Evolutionary conservation across 2,888 invertebrate species (phyloP).

Genomic region (Amphipyra tragopoginis): DNA sequence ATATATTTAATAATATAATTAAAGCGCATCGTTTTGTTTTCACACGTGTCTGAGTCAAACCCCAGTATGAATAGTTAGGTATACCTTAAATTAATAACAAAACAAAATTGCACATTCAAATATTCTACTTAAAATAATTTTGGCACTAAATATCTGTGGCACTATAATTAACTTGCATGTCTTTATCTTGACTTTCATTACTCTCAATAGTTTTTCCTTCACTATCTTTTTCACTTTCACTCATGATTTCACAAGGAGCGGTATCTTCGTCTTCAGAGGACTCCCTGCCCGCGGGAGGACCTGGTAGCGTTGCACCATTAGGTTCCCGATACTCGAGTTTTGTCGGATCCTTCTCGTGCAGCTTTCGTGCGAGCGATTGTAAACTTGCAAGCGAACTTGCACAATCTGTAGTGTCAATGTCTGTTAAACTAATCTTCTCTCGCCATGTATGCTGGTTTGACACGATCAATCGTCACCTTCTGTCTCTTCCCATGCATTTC

Average conservation of each 20-base stretch:
- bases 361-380: constrained; percentile 94
- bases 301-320: constrained; percentile 72
- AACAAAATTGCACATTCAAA: constrained; percentile 89
- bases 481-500: too few species aligned
- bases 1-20: constrained; percentile 74
- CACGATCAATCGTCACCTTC: too few species aligned
- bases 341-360: constrained; percentile 95
- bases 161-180: constrained; percentile 87
- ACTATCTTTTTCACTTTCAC: constrained; percentile 86
- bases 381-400: constrained; percentile 97
- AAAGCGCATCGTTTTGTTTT: constrained; percentile 88
- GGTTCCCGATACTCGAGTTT: constrained; percentile 92
- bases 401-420: constrained; percentile 99
- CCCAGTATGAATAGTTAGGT: constrained; percentile 79
- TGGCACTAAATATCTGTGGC: constrained; percentile 92
- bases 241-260: constrained; percentile 71
- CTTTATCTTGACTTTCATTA: constrained; percentile 82
- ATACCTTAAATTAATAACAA: constrained; percentile 85
- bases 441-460: too few species aligned
- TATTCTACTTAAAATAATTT: constrained; percentile 89
- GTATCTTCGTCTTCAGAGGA: constrained; percentile 90
- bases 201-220: constrained; percentile 84
- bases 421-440: constrained; percentile 97
- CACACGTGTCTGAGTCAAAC: constrained; percentile 80
- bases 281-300: constrained; percentile 81